These are phyloP conservation scores for Pseudoips prasinana DNA, from an alignment of 2,888 invertebrate species.

Conservation along the genomic window DNA sequence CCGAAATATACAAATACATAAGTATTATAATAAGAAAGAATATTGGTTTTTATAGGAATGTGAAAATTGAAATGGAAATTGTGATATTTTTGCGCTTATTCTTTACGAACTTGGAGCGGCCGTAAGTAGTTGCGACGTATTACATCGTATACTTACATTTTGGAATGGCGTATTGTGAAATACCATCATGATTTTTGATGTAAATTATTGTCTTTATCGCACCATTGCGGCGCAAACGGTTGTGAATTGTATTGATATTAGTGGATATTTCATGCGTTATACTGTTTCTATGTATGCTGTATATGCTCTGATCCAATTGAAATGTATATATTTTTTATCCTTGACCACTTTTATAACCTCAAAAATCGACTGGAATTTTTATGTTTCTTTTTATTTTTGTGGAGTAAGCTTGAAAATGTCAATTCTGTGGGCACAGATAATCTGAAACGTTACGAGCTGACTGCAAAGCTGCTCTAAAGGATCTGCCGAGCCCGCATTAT, in stretches of 20 bases:
- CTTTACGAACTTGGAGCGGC: constrained; percentile 35
- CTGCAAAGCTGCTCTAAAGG: constrained; percentile 76
- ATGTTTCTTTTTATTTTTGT: too few relatives aligned
- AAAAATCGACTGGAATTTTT: too few relatives aligned
- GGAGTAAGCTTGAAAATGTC: too few relatives aligned
- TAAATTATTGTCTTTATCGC: constrained; percentile 43
- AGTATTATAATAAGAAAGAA: constrained; percentile 58
- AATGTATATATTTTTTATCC: too few relatives aligned
- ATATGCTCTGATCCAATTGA: constrained; percentile 15
- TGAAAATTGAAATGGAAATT: constrained; percentile 45
- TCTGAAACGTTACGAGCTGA: constrained; percentile 74
- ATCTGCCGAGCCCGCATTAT: constrained; percentile 81
- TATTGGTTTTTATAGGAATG: constrained; percentile 57
- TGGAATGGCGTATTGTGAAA: constrained; percentile 54
- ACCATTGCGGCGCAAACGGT: constrained; percentile 52
- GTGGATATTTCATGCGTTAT: constrained; percentile 14
- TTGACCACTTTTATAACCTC: constrained; percentile 46
- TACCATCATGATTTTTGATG: constrained; percentile 41
- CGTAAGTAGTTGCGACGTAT: constrained; percentile 41
- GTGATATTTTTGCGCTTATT: constrained; percentile 28
- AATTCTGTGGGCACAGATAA: constrained; percentile 52
- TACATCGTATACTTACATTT: constrained; percentile 29
- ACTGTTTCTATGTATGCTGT: constrained; percentile 15
- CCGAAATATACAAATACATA: constrained; percentile 77
- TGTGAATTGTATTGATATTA: constrained; percentile 19